A percentile compares a stretch with the other conserved stretches of the same genome.
These are phyloP conservation scores for Marisa cornuarietis DNA, from an alignment of 1,140 invertebrate genomes.

Conservation along the genomic window DNA sequence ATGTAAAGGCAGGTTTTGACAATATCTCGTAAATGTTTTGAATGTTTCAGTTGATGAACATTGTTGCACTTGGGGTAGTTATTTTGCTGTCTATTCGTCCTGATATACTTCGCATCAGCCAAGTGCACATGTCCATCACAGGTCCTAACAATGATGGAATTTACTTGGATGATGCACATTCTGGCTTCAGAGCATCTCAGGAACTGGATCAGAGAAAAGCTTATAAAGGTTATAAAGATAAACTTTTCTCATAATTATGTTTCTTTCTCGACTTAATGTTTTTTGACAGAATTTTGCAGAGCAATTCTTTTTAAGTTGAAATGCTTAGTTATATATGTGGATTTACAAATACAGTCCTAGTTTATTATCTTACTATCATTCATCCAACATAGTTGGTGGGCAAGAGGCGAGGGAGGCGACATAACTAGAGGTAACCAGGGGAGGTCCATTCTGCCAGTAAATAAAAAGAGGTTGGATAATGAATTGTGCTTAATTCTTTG, in stretches of 20 bases:
- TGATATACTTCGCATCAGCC: slow-evolving; percentile 35
- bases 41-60: slow-evolving; percentile 39
- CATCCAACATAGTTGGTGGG: too few relatives aligned
- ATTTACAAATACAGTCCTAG: too few relatives aligned
- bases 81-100: slow-evolving; percentile 44
- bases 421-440: too few relatives aligned
- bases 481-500: too few relatives aligned
- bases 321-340: too few relatives aligned
- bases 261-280: not conserved
- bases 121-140: slow-evolving; percentile 14
- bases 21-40: slow-evolving; percentile 6
- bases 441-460: too few relatives aligned
- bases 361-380: too few relatives aligned
- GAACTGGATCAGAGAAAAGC: slow-evolving; percentile 28
- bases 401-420: too few relatives aligned
- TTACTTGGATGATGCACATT: slow-evolving; percentile 32
- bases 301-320: too few relatives aligned
- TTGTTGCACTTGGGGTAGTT: slow-evolving; percentile 39
- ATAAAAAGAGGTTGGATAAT: too few relatives aligned
- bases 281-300: not conserved
- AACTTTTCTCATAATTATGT: not conserved
- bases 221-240: not conserved
- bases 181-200: slow-evolving; percentile 20
- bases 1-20: too few relatives aligned
- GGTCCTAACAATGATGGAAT: slow-evolving; percentile 33